These are phyloP conservation scores for Scaeva pyrastri DNA, from an alignment of 2,888 invertebrate species.

Conservation along the genomic window DNA sequence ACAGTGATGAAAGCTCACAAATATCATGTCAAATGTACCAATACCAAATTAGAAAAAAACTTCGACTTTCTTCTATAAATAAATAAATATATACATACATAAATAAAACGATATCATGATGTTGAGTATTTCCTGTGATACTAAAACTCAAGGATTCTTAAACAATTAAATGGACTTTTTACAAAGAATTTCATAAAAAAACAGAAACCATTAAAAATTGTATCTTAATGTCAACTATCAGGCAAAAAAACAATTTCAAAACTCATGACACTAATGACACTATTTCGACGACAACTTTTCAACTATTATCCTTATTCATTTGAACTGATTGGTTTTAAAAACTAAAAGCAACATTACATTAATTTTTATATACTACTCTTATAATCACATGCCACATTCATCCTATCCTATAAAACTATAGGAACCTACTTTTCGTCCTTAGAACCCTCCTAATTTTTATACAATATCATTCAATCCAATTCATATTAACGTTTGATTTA, in stretches of 20 bases:
- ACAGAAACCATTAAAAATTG: neutral
- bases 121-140: too few relatives aligned
- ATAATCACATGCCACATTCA: neutral
- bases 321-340: slow-evolving; percentile 40
- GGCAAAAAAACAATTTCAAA: neutral
- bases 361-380: slow-evolving; percentile 50
- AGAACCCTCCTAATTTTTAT: neutral
- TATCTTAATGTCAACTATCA: neutral
- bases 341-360: slow-evolving; percentile 26
- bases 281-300: slow-evolving; percentile 20
- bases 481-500: slow-evolving; percentile 49
- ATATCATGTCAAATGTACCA: too few relatives aligned
- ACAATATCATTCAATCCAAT: neutral
- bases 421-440: neutral
- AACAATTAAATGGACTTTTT: too few relatives aligned
- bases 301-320: slow-evolving; percentile 9
- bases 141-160: too few relatives aligned
- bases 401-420: neutral
- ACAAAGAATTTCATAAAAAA: neutral
- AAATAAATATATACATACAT: too few relatives aligned
- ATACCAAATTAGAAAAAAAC: too few relatives aligned
- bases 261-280: slow-evolving; percentile 20
- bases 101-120: too few relatives aligned
- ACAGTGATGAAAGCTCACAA: too few relatives aligned
- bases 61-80: too few relatives aligned